Conservation (phyloP, 2,113 vertebrate genomes). For the Lonchura striata region DNA sequence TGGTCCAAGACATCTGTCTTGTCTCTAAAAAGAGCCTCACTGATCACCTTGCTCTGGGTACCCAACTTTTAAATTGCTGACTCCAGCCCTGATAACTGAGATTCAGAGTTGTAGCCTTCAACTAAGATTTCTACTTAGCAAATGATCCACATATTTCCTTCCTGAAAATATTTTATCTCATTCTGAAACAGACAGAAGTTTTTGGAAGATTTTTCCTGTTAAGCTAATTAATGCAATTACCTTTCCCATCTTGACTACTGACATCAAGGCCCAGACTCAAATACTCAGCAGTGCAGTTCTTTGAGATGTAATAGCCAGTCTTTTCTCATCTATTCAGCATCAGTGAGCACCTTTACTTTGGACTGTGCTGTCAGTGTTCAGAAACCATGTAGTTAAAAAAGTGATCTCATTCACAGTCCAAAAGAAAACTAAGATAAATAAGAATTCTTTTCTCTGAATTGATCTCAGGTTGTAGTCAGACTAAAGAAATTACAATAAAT, state of each 20-base stretch:
- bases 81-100: not conserved
- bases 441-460: not conserved
- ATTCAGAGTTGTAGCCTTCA: not conserved
- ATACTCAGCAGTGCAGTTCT: not conserved
- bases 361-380: not conserved
- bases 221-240: not conserved
- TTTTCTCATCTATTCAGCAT: not conserved
- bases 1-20: not conserved
- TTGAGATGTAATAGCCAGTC: not conserved
- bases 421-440: conserved; percentile 14
- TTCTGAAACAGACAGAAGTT: not conserved
- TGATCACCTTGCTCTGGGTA: not conserved
- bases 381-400: not conserved
- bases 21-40: not conserved
- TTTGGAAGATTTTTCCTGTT: not conserved
- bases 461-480: not conserved
- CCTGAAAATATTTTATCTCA: not conserved
- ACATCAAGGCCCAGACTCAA: not conserved
- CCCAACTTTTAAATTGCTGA: not conserved
- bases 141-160: not conserved
- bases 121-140: not conserved
- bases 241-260: not conserved
- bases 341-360: not conserved
- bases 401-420: not conserved
- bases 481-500: not conserved